Base-by-base conservation (phyloP, 1,140 invertebrate genomes). In the Hypsibius dujardini region DNA sequence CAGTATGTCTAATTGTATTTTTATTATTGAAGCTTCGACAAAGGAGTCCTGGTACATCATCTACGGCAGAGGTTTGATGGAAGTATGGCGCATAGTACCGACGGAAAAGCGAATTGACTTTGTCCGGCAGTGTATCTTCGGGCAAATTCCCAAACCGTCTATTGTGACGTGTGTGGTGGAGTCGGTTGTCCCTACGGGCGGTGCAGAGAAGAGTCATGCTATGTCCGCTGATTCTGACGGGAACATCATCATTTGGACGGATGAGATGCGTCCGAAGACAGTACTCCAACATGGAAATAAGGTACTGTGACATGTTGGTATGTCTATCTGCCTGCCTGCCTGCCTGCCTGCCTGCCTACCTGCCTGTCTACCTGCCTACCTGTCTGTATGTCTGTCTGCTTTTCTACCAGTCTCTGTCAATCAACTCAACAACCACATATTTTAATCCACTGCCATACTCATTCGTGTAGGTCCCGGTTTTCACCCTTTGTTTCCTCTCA, bases 121-220 rank as follows among this genome's bases (percentile, higher is more conserved):
- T 67, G 62, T 67, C 62, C 7, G 42, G 62, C 62, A 67, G 62
- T 67, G 42, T 42, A 42, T 67, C 42, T 67, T 67, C 42, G 62
- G 62, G 3, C 62, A 67, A 3, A 67, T 67, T 42, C 62, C 62
- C 12, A 67, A 67, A 42, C 62, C 62, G 42, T 67, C 62, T 42
- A 67, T 67, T 42, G 62, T 67, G 3, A 67, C 62, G 7, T 3
- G 7, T 3, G 42, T 67, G 3, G 45, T 67, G 3, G 62, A 67
- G 42, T 3, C 42, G 42, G 12, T n/a, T n/a, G n/a, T n/a, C n/a
- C n/a, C n/a, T n/a, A n/a, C n/a, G n/a, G n/a, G n/a, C n/a, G n/a
- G n/a, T n/a, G n/a, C 7, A 42, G 62, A 14, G 62, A 3, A 14
- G 12, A 42, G 7, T 14, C 7, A 67, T 14, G 62, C 3, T 42